Evolutionary conservation across 1,140 invertebrate genomes (phyloP), one percentile per base, ranked within the genome.

Genomic region (Procambarus clarkii): DNA sequence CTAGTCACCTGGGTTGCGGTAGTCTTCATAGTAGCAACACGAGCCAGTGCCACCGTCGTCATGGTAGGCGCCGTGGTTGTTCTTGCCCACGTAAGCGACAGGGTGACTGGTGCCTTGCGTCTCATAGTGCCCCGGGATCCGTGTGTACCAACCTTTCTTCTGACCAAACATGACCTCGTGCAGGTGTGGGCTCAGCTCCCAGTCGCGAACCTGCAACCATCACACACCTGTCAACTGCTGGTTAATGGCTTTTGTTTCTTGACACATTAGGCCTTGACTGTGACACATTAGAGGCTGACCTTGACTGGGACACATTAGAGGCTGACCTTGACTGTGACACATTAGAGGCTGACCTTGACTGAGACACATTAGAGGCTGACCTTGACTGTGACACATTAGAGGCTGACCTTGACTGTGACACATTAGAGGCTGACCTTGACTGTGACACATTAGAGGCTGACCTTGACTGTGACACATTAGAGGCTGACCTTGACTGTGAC

Each of bases 11-110:
- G 93, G 87, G 64, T 93, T 93, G 58, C 93, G 91, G 82, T 77
- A 93, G 86, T 93, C 93, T 88, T 93, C 93, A 71, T 91, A 93
- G 79, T 93, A 93, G 82, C 93, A 93, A 64, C 93, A 93, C 21
- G 93, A 93, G 76, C 93, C 93, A 44, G 91, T 88, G 44, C 93
- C 93, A 34, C 93, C 93, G 77, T 93, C 93, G 80, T 93, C 93
- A 71, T 93, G 93, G 79, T 93, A 93, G 77, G 76, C 58, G 24
- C 93, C 93, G 71, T 93, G 93, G 78, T 86, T 81, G 46, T 89
- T 45, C 82, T 93, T 93, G 48, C 93, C 93, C 13, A 93, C 91
- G 44, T 93, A 93, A 3, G 93, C 92, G 50, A 93, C 87, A 50
- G 93, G 93, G 50, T 93, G 93, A 15, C 92, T 93, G 8, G n/a